Conservation (phyloP, 2,888 invertebrate genomes). For the Ceramica pisi region DNA sequence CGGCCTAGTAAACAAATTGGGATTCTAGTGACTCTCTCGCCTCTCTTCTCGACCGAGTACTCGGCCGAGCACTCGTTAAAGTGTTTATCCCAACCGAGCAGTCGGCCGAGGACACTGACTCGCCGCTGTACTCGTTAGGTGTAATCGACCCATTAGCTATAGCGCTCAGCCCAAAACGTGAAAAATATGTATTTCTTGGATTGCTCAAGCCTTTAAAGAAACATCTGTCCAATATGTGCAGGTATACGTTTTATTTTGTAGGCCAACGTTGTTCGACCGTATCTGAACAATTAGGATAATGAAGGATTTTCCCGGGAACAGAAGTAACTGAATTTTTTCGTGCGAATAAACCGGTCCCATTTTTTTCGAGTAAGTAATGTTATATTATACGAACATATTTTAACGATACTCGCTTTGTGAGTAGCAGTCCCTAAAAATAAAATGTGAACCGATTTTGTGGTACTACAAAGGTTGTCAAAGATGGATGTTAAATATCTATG, state of each 20-base stretch:
- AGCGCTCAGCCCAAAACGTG: no score
- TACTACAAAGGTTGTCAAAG: background rate
- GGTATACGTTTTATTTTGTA: constrained; percentile 17
- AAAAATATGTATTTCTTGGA: background rate
- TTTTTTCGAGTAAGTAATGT: background rate
- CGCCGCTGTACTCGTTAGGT: no score
- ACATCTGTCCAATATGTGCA: constrained; percentile 5
- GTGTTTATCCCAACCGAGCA: no score
- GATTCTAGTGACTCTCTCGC: no score
- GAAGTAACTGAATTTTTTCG: background rate
- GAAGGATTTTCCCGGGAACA: constrained; percentile 44
- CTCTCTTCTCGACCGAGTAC: no score
- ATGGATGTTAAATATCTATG: constrained; percentile 14
- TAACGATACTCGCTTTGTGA: constrained; percentile 1
- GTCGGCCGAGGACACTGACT: no score
- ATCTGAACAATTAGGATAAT: constrained; percentile 51
- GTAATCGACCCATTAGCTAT: no score
- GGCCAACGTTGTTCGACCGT: constrained; percentile 30
- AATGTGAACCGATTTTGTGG: background rate
- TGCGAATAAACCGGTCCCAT: background rate
- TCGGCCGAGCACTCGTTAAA: no score
- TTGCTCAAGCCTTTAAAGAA: background rate
- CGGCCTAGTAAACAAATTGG: no score
- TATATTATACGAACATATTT: background rate
- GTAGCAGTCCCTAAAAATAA: background rate